Conservation (phyloP, 2,797 vertebrate species). For the Buceros bicornis region DNA sequence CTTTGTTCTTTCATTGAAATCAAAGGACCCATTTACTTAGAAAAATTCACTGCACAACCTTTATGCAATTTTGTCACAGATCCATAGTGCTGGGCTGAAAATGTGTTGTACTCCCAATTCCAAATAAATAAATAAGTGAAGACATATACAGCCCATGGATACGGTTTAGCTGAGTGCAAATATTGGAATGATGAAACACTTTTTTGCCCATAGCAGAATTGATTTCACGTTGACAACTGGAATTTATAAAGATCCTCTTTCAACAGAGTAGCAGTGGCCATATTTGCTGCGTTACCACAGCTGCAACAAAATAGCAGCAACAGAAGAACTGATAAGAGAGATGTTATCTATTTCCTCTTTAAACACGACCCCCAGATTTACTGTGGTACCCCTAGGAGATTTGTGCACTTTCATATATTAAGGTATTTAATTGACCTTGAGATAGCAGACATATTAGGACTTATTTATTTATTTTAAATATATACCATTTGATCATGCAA, state of each 20-base stretch:
- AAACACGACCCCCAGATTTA: not conserved
- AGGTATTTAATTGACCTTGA: constrained; percentile 14
- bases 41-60: constrained; percentile 49
- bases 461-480: not conserved
- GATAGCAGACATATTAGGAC: not conserved
- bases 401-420: not conserved
- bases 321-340: not conserved
- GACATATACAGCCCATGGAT: constrained; percentile 44
- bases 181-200: constrained; percentile 60
- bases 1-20: constrained; percentile 50
- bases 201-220: constrained; percentile 62
- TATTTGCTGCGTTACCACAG: constrained; percentile 25
- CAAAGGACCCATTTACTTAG: constrained; percentile 32
- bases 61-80: constrained; percentile 57
- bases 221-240: constrained; percentile 70
- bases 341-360: not conserved
- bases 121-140: constrained; percentile 75
- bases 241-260: constrained; percentile 61
- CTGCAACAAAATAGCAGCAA: not conserved
- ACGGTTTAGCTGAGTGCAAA: constrained; percentile 71
- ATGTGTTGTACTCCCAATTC: not conserved
- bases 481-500: not conserved
- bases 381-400: not conserved
- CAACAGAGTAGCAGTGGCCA: not conserved
- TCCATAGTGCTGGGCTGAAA: constrained; percentile 37